phyloP scores from a whole-genome alignment of 2,113 vertebrate species.

The Xiphorhynchus elegans region DNA sequence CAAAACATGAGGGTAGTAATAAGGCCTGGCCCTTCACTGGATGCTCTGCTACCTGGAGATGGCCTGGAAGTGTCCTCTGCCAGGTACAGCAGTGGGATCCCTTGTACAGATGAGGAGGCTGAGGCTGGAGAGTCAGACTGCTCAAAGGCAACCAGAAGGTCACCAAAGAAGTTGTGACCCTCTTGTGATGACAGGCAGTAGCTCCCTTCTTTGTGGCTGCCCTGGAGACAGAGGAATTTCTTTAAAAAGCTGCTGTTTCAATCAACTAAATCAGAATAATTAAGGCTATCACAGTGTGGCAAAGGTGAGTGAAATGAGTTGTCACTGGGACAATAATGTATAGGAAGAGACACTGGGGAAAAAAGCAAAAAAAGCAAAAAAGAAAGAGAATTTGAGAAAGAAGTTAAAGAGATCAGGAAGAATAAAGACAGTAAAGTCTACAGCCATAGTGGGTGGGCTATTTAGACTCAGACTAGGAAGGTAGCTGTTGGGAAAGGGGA shows the following conservation, averaged over 20 bases:
- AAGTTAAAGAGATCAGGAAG: background rate
- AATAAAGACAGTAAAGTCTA: background rate
- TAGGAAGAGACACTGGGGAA: background rate
- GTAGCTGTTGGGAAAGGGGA: background rate
- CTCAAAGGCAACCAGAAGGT: background rate
- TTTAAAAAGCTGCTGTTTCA: background rate
- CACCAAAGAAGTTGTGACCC: background rate
- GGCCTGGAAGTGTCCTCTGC: background rate
- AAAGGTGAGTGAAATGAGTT: background rate
- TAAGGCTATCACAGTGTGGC: background rate
- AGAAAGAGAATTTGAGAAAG: background rate
- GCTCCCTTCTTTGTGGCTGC: background rate
- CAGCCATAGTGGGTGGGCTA: background rate
- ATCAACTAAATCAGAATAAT: background rate
- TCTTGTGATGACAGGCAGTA: background rate
- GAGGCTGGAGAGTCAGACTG: background rate
- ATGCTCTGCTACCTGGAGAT: background rate
- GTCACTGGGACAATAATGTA: background rate
- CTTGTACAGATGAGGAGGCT: background rate
- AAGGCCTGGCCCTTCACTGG: background rate
- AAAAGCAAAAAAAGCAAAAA: accelerated
- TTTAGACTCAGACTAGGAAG: background rate
- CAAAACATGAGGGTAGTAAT: background rate
- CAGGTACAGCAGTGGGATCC: background rate
- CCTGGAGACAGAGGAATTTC: background rate